phyloP scores from a whole-genome alignment of 2,888 invertebrate species.

The Caenorhabditis angaria region DNA sequence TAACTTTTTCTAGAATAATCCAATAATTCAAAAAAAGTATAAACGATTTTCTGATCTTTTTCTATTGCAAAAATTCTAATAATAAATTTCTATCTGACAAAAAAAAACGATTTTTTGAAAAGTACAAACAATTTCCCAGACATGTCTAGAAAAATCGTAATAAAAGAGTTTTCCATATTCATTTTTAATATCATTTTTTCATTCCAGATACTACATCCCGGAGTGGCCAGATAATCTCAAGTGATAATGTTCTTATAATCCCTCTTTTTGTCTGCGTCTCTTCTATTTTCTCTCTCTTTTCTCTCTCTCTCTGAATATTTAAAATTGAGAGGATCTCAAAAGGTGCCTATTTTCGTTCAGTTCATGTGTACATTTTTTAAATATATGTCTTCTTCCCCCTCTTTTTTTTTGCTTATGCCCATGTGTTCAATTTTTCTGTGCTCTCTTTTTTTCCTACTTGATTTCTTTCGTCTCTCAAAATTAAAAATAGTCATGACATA shows the following conservation, averaged over 20 bases:
- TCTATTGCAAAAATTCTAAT: too few relatives aligned
- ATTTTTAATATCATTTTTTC: neutral
- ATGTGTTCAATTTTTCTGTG: neutral
- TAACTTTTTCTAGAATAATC: too few relatives aligned
- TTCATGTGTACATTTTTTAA: neutral
- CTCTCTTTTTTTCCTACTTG: neutral
- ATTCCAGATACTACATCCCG: slow-evolving; percentile 86
- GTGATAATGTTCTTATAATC: slow-evolving; percentile 24
- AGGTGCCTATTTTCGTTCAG: neutral
- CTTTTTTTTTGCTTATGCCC: neutral
- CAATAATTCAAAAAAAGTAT: too few relatives aligned
- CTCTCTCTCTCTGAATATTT: slow-evolving; percentile 1
- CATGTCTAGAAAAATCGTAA: neutral
- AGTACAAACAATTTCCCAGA: too few relatives aligned
- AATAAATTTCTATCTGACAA: too few relatives aligned
- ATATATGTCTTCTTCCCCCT: neutral
- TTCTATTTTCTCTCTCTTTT: neutral
- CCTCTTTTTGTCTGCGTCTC: neutral
- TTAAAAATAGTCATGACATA: neutral
- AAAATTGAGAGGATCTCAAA: neutral
- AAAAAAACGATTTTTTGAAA: too few relatives aligned
- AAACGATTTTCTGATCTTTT: too few relatives aligned
- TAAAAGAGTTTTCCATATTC: neutral
- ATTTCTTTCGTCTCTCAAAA: slow-evolving; percentile 1
- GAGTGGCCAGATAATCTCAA: slow-evolving; percentile 83